A percentile compares a stretch with the other conserved stretches of the same genome.
Conservation (phyloP, 2,113 vertebrate species). For the Pseudopipra pipra region DNA sequence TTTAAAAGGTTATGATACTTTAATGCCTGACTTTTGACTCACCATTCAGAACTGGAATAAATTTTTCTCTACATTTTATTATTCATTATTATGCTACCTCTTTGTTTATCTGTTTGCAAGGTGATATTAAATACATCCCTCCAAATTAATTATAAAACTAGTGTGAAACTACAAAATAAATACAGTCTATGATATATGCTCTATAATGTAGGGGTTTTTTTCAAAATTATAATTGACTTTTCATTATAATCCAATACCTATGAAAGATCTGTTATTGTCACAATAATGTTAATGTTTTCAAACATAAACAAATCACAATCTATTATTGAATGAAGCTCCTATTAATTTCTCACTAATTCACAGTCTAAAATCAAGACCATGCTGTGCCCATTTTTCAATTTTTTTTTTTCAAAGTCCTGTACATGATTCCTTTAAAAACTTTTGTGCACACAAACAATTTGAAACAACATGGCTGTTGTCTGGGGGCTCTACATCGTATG, state of each 20-base stretch:
- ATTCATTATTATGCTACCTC: not conserved
- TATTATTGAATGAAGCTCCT: not conserved
- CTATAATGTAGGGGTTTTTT: not conserved
- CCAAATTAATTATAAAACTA: not conserved
- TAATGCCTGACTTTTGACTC: not conserved
- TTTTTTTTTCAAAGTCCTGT: not conserved
- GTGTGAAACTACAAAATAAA: not conserved
- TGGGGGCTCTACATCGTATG: not conserved
- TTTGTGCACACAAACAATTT: rapidly evolving
- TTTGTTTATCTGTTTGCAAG: not conserved
- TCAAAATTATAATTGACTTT: not conserved
- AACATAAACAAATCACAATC: not conserved
- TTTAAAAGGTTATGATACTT: not conserved
- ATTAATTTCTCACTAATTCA: not conserved
- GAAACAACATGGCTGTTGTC: not conserved
- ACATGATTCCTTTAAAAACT: not conserved
- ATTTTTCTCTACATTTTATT: not conserved
- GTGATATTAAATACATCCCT: not conserved
- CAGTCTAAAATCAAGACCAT: not conserved
- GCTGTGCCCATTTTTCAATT: not conserved
- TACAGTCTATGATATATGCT: not conserved
- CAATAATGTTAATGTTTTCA: not conserved
- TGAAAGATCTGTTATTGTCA: not conserved
- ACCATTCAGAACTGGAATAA: not conserved
- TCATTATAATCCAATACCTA: not conserved